Evolutionary conservation across 92 coral and sea anemone species (phyloP).

Genomic region (Epizoanthus stellaris): DNA sequence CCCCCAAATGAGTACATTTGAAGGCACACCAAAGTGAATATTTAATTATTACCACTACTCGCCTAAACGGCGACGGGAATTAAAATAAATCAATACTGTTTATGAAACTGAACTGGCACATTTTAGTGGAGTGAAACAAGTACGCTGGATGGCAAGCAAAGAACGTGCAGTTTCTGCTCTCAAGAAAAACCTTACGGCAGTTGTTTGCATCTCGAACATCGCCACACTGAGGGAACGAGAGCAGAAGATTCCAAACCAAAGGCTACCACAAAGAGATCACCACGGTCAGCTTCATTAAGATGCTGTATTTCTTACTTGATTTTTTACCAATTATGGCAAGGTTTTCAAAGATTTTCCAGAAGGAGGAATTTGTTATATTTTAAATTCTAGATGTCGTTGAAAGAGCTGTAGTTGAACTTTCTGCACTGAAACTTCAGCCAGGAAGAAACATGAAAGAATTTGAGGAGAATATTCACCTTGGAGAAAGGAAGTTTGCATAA

Average conservation of each 20-base stretch:
- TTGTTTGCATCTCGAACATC: constrained; percentile 49
- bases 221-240: constrained; percentile 49
- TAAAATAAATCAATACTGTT: constrained; percentile 31
- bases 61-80: constrained; percentile 43
- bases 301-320: constrained; percentile 43
- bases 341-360: constrained; percentile 47
- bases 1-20: constrained; percentile 38
- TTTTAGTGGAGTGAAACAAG: constrained; percentile 45
- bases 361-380: constrained; percentile 51
- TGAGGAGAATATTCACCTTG: not conserved
- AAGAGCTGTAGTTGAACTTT: constrained; percentile 39
- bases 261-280: constrained; percentile 47
- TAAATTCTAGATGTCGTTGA: constrained; percentile 53
- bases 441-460: constrained; percentile 14
- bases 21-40: constrained; percentile 34
- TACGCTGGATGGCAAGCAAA: constrained; percentile 60
- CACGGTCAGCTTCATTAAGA: constrained; percentile 44
- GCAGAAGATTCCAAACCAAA: constrained; percentile 47
- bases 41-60: constrained; percentile 53
- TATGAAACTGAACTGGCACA: constrained; percentile 44
- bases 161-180: constrained; percentile 50
- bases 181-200: constrained; percentile 41
- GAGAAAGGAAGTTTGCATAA: not conserved
- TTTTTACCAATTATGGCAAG: constrained; percentile 36
- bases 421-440: constrained; percentile 1